phyloP scores from a whole-genome alignment of 1,140 invertebrate genomes.

The Parasteatoda tepidariorum region DNA sequence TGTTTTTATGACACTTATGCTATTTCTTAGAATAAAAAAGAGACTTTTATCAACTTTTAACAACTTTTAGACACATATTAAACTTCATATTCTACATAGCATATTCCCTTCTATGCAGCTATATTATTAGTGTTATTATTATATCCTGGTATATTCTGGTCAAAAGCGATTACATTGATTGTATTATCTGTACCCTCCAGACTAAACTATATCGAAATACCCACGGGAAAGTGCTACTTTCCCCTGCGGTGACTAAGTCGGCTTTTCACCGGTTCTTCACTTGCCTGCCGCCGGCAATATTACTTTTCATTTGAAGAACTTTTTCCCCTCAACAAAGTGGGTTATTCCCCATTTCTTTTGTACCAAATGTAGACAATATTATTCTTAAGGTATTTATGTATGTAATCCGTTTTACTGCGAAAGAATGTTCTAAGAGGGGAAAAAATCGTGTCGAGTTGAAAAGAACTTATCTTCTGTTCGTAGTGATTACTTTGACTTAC shows the following conservation, averaged over 20 bases:
- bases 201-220: background rate
- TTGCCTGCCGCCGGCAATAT: constrained; percentile 26
- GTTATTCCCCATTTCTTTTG: background rate
- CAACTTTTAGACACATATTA: too few species aligned
- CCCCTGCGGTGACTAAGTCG: constrained; percentile 36
- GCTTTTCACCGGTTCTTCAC: constrained; percentile 27
- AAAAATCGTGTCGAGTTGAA: too few species aligned
- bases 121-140: background rate
- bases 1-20: too few species aligned
- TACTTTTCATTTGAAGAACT: constrained; percentile 43
- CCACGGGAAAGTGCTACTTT: constrained; percentile 27
- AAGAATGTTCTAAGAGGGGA: too few species aligned
- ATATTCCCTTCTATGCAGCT: too few species aligned
- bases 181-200: constrained; percentile 45
- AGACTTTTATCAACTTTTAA: too few species aligned
- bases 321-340: constrained; percentile 13
- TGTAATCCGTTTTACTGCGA: too few species aligned
- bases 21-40: too few species aligned
- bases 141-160: constrained; percentile 3
- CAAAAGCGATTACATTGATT: constrained; percentile 58
- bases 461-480: too few species aligned
- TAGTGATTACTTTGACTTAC: too few species aligned
- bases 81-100: too few species aligned
- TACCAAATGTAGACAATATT: constrained; percentile 3
- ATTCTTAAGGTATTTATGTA: constrained; percentile 2